A percentile compares a stretch with the other conserved stretches of the same genome.
phyloP scores from a whole-genome alignment of 64 coral and sea anemone genomes.

The Porites australiensis region DNA sequence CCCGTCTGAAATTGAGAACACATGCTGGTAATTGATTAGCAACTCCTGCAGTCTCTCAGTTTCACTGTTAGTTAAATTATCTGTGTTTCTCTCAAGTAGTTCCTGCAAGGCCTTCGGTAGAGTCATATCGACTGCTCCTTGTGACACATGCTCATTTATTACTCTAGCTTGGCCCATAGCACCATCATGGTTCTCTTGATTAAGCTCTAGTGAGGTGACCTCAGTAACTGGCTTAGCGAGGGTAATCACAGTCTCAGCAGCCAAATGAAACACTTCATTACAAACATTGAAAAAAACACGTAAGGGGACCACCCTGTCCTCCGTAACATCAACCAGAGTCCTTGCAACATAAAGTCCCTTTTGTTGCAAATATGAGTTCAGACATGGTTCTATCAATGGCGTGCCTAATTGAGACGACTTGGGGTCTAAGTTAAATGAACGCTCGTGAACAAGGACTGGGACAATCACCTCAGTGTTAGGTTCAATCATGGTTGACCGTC shows the following conservation, averaged over 20 bases:
- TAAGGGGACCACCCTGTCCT: neutral
- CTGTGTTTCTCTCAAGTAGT: too few species aligned
- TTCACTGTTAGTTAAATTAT: too few species aligned
- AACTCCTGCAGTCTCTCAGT: too few species aligned
- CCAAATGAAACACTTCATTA: neutral
- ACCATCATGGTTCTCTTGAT: neutral
- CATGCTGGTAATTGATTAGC: too few species aligned
- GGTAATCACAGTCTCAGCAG: slow-evolving; percentile 38
- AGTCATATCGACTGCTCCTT: too few species aligned
- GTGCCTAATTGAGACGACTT: neutral
- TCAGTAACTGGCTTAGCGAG: too few species aligned
- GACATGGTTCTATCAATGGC: slow-evolving; percentile 43
- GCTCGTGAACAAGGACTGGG: neutral
- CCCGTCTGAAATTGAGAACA: too few species aligned
- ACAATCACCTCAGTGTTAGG: neutral
- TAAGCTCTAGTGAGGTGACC: neutral
- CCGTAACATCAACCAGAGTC: slow-evolving; percentile 33
- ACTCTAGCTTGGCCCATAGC: neutral
- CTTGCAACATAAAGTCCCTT: slow-evolving; percentile 40
- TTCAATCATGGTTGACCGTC: slow-evolving; percentile 12
- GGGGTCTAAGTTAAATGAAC: neutral
- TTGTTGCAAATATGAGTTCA: slow-evolving; percentile 16
- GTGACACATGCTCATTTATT: neutral
- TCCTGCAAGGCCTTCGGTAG: too few species aligned
- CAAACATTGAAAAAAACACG: too few species aligned